Conservation (phyloP, 2,797 vertebrate species). For the Alosa sapidissima region DNA sequence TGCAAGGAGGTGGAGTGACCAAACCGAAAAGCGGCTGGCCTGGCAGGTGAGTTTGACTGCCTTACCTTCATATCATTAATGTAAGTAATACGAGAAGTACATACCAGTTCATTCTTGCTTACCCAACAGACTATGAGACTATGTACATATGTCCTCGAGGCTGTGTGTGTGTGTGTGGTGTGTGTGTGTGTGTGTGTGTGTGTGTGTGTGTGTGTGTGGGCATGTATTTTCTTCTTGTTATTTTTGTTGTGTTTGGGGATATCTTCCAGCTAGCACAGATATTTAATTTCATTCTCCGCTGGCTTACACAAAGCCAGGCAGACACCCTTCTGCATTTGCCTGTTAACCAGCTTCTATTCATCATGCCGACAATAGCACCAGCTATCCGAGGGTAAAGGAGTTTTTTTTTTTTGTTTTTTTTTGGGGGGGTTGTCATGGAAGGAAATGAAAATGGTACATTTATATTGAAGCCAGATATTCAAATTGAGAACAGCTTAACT, state of each 20-base stretch:
- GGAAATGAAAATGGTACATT: conserved; percentile 61
- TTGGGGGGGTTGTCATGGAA: neutral
- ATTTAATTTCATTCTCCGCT: conserved; percentile 81
- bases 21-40: neutral
- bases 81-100: neutral
- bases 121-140: too few relatives aligned
- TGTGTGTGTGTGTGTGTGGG: neutral
- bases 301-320: conserved; percentile 70
- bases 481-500: conserved; percentile 71
- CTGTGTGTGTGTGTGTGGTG: neutral
- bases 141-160: too few relatives aligned
- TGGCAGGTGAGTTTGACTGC: neutral
- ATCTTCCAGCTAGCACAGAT: conserved; percentile 63
- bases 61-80: neutral
- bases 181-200: too few relatives aligned
- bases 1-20: neutral
- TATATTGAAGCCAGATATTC: conserved; percentile 64
- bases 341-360: conserved; percentile 63
- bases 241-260: conserved; percentile 56
- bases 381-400: neutral
- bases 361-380: conserved; percentile 61
- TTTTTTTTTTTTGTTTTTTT: neutral
- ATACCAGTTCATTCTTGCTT: too few relatives aligned
- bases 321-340: conserved; percentile 69
- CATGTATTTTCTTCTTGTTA: conserved; percentile 33